Conservation (phyloP, 2,888 invertebrate genomes). For the Epinotia bilunana region DNA sequence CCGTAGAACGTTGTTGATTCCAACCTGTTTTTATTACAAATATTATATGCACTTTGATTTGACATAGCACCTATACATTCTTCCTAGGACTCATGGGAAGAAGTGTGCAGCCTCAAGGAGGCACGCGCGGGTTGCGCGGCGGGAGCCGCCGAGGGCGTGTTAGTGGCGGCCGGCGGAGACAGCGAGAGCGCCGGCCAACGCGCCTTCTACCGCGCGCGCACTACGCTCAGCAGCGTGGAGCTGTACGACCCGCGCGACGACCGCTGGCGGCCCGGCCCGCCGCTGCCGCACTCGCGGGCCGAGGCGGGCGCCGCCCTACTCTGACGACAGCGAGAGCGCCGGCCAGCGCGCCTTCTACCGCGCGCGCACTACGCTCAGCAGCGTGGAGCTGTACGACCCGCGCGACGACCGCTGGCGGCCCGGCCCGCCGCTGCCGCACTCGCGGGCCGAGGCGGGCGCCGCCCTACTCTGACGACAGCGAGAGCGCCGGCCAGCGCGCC, state of each 20-base stretch:
- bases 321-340: constrained; percentile 91
- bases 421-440: constrained; percentile 91
- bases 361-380: constrained; percentile 92
- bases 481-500: constrained; percentile 86
- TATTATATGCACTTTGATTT: too few relatives aligned
- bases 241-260: constrained; percentile 92
- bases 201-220: constrained; percentile 92
- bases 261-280: constrained; percentile 91
- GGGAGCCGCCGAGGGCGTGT: constrained; percentile 91
- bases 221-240: constrained; percentile 93
- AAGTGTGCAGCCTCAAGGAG: constrained; percentile 88
- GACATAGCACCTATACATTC: too few relatives aligned
- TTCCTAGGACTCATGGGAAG: constrained; percentile 90
- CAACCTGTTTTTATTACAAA: too few relatives aligned
- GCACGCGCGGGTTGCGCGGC: constrained; percentile 93
- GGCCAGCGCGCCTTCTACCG: constrained; percentile 90
- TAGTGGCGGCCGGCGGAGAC: constrained; percentile 94
- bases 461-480: constrained; percentile 92
- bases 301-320: constrained; percentile 94
- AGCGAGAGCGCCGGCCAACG: constrained; percentile 89
- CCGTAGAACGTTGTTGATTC: too few relatives aligned
- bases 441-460: constrained; percentile 94
- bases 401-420: constrained; percentile 90
- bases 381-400: constrained; percentile 94
- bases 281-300: constrained; percentile 92